Evolutionary conservation across 2,797 vertebrate species (phyloP), one percentile per base, ranked within the genome.

Genomic region (Enteromius trimaculatus): DNA sequence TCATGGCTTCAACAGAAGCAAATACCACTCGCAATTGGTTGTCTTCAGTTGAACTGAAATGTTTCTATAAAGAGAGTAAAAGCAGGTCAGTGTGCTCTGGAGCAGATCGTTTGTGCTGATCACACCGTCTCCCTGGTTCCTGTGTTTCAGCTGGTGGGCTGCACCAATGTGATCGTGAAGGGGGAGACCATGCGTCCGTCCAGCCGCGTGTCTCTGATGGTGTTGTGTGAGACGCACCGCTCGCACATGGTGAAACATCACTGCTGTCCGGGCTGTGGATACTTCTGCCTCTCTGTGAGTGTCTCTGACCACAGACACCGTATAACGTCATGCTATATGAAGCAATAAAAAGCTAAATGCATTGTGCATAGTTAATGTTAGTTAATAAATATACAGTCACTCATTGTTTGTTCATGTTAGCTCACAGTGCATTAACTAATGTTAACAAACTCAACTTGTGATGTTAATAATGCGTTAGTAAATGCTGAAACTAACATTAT

Each of bases 231-330:
- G 37, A 90, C 89, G 34, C 97, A 98, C 88, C 96, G 97, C 0
- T 95, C 96, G 42, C 95, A 97, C 89, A 98, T 98, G 97, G 96
- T 98, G 80, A 96, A 97, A 76, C 97, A 98, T 88, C 97, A 98
- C 92, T 98, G 97, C 92, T 98, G 97, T 81, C 97, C 97, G 0
- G 97, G 97, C 37, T 98, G 97, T 11, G 97, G 97, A 53, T 96
- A 96, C 92, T 98, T 98, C 94, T 98, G 97, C 86, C 94, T 96
- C 0, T 95, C 94, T 11, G 97, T 97, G 90, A 95, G 94, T 70
- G 26, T 26, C 26, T 16, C 11, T 23, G 4, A 2, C 4, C 14
- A 31, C 58, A 64, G 39, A 11, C 39, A 11, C 39, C 39, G 10
- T 47, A 47, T 13, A 19, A 14, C 0, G 0, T 0, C 17, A n/a